A percentile compares a stretch with the other conserved stretches of the same genome.
phyloP scores from a whole-genome alignment of 2,797 vertebrate genomes.

The Enteromius unitaeniatus region DNA sequence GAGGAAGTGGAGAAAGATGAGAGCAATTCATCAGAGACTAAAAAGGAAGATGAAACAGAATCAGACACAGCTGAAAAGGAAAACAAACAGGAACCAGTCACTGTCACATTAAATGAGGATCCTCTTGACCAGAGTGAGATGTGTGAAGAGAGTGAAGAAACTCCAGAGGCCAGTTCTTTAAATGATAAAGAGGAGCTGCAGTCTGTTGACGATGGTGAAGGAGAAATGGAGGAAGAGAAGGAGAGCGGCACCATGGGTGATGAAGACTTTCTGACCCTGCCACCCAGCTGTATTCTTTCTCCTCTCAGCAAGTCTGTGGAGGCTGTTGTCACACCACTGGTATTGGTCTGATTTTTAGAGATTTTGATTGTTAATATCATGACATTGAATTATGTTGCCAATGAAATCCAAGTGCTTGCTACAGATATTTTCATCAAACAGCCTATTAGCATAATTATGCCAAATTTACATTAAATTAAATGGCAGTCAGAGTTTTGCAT shows the following conservation, averaged over 20 bases:
- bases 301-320: constrained; percentile 83
- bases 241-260: constrained; percentile 52
- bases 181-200: background rate
- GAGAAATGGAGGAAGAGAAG: constrained; percentile 33
- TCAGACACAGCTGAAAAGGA: background rate
- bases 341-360: constrained; percentile 57
- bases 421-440: background rate
- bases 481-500: background rate
- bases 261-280: constrained; percentile 72
- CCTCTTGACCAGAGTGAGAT: constrained; percentile 37
- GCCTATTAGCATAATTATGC: constrained; percentile 6
- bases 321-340: constrained; percentile 81
- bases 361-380: background rate
- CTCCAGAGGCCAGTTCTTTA: background rate
- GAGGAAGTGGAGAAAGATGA: constrained; percentile 1
- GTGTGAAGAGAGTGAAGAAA: constrained; percentile 24
- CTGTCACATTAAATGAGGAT: constrained; percentile 15
- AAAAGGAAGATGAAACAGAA: constrained; percentile 17
- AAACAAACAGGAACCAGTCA: constrained; percentile 25
- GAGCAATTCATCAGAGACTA: background rate
- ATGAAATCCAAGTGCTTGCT: background rate
- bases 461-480: constrained; percentile 7
- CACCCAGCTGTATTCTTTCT: constrained; percentile 77
- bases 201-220: background rate
- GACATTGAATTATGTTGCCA: background rate